Conservation (phyloP, 2,113 vertebrate species). For the Diphyllodes magnificus region DNA sequence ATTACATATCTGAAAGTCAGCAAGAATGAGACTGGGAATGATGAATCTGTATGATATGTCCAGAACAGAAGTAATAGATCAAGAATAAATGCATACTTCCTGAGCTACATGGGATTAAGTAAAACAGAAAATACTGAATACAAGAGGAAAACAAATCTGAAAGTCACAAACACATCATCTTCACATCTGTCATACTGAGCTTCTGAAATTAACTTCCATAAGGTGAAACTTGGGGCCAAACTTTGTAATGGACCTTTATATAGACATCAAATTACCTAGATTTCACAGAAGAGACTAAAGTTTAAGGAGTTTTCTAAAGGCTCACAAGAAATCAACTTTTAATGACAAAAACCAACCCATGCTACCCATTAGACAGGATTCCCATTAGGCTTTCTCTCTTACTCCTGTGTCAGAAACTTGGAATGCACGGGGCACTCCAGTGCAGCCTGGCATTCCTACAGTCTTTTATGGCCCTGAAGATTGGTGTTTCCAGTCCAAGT, state of each 20-base stretch:
- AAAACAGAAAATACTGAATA: background rate
- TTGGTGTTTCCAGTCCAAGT: background rate
- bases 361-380: background rate
- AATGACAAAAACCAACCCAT: background rate
- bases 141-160: background rate
- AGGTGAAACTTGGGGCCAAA: background rate
- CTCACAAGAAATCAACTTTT: background rate
- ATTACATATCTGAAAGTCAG: background rate
- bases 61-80: background rate
- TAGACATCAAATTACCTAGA: background rate
- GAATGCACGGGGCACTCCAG: background rate
- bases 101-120: background rate
- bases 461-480: background rate
- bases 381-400: background rate
- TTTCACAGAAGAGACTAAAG: background rate
- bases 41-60: background rate
- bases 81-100: background rate
- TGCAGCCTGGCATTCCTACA: background rate
- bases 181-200: accelerated
- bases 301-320: background rate
- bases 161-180: background rate
- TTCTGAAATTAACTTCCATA: background rate
- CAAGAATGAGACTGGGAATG: background rate
- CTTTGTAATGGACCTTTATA: background rate
- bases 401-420: background rate